Percentiles rank a stretch among this genome's conserved stretches.
Conservation (phyloP, 2,113 vertebrate genomes). For the Coturnix japonica region DNA sequence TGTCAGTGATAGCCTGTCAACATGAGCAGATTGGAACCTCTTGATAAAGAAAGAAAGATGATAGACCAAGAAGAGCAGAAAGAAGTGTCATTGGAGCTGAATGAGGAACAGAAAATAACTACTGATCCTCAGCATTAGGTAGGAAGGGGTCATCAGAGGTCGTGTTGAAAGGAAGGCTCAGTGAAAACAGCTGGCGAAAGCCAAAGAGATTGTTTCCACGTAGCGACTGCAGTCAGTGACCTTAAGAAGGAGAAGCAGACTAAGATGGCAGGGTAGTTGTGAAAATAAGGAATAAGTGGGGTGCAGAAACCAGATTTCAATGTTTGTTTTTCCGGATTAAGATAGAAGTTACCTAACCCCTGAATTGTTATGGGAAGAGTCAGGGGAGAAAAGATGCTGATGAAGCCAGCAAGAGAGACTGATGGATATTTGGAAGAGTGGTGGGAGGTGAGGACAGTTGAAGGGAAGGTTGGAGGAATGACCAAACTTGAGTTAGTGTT, state of each 20-base stretch:
- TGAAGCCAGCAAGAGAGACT: neutral
- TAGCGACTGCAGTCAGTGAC: neutral
- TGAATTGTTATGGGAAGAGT: neutral
- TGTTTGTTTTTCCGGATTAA: neutral
- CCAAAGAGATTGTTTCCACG: neutral
- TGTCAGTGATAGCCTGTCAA: conserved; percentile 48
- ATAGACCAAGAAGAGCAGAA: conserved; percentile 27
- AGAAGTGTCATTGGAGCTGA: neutral
- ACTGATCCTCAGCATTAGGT: neutral
- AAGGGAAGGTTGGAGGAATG: neutral
- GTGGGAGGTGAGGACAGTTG: neutral
- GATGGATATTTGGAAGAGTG: neutral
- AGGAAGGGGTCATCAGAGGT: conserved; percentile 14
- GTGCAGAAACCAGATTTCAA: neutral
- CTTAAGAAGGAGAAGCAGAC: neutral
- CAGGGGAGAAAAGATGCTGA: neutral
- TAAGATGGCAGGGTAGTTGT: neutral
- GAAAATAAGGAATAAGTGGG: neutral
- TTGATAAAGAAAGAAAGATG: conserved; percentile 47
- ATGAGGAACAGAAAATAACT: conserved; percentile 1
- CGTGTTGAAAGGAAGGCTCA: neutral
- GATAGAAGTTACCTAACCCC: neutral
- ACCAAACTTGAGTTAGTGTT: neutral
- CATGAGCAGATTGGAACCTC: conserved; percentile 44
- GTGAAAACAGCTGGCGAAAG: neutral